Evolutionary conservation across 1,140 invertebrate species (phyloP).

Genomic region (Musca domestica): DNA sequence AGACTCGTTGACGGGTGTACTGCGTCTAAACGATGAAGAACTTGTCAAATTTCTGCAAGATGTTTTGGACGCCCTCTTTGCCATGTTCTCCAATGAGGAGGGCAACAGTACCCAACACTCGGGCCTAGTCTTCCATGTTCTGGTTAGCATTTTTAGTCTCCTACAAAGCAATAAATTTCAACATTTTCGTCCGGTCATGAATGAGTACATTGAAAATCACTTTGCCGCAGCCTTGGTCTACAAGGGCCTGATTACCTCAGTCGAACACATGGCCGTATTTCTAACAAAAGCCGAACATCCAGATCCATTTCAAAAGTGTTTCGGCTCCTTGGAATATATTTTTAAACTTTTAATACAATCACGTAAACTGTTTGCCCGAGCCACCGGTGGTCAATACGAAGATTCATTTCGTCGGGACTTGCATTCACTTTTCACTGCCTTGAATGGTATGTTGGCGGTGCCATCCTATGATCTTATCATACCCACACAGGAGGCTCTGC

Average conservation of each 20-base stretch:
- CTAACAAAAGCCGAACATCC: constrained; percentile 81
- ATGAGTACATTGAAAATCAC: constrained; percentile 92
- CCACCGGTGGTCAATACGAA: constrained; percentile 83
- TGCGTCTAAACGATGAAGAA: constrained; percentile 81
- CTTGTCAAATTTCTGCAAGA: constrained; percentile 96
- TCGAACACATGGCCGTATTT: constrained; percentile 88
- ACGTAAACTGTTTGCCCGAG: constrained; percentile 80
- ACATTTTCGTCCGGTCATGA: constrained; percentile 92
- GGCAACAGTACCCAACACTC: constrained; percentile 75
- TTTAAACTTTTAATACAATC: constrained; percentile 95
- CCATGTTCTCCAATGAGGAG: constrained; percentile 91
- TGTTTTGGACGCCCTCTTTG: constrained; percentile 90
- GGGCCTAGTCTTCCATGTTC: constrained; percentile 65
- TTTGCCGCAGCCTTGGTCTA: constrained; percentile 95
- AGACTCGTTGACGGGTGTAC: constrained; percentile 77
- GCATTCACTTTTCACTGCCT: constrained; percentile 69
- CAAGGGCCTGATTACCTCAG: constrained; percentile 83
- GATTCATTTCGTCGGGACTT: constrained; percentile 80
- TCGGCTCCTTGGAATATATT: constrained; percentile 88
- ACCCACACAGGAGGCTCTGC: constrained; percentile 68
- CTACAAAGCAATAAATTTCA: constrained; percentile 91
- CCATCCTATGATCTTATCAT: constrained; percentile 70
- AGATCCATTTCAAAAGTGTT: constrained; percentile 86
- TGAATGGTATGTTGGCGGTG: constrained; percentile 74
- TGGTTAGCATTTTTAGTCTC: constrained; percentile 89